Evolutionary conservation across 2,113 vertebrate genomes (phyloP), one percentile per base, ranked within the genome.

Genomic region (Callospermophilus lateralis): DNA sequence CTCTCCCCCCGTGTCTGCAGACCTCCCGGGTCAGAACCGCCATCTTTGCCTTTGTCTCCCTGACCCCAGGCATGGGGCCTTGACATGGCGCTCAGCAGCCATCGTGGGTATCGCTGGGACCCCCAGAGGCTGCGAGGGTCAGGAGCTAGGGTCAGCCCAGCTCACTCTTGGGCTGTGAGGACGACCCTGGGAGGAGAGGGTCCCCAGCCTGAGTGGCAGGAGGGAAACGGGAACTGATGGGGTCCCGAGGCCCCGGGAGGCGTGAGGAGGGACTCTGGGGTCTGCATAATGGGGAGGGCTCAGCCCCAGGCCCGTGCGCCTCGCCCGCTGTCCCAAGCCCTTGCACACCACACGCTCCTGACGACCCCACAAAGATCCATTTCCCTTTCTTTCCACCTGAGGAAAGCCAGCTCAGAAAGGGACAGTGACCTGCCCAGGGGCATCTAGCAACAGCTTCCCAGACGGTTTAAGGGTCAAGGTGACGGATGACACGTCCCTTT

Each of bases 81-180:
- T 1, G 0, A 67, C 65, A 15, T 2, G 72, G 11, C 8, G 34
- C 51, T 61, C 26, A 8, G 34, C 2, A 7, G 61, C 4, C 67
- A 3, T 6, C 17, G 20, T 1, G 8, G 37, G 34, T 39, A 19
- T 6, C 4, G 1, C 16, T 13, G 19, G 37, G n/a, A 48, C 37
- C 13, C 39, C 67, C 28, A 3, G 2, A 53, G 51, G 28, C 39
- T 6, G 3, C 8, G 61, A 67, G n/a, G 16, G 55, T n/a, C 58
- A 6, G 2, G 58, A n/a, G 39, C 17, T 39, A 20, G 22, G 3
- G 12, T 19, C 22, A 4, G 30, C 1, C 61, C 45, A 48, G 58
- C 8, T 17, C n/a, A 2, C 16, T 28, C 34, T 70, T 20, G 55
- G 42, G 63, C 32, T 6, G 17, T 26, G 51, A 51, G 74, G 55